Base-by-base conservation (phyloP, 2,797 vertebrate species). In the Crenichthys baileyi region DNA sequence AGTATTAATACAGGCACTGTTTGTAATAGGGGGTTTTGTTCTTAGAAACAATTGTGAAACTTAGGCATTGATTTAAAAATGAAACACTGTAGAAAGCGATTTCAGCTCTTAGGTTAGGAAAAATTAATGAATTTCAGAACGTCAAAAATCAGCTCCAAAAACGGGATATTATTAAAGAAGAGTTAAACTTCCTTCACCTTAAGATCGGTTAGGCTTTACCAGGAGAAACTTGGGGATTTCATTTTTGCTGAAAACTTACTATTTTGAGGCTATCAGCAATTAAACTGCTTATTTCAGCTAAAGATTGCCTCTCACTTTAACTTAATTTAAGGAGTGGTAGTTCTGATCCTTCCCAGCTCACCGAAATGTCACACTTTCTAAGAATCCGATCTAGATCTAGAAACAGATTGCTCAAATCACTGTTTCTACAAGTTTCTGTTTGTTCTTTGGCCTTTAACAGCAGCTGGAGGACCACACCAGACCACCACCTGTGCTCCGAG, bases 401-500 rank as follows among this genome's bases (percentile, higher is more conserved):
- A 65, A 16, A 56, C 36, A 68, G 78, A 82, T 73, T 78, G 79
- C 56, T 87, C 51, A 70, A 81, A 83, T 81, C 76, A 56, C 22
- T 76, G 46, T 83, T 80, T 86, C 67, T 63, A 60, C 77, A 87
- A 72, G 83, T 84, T 75, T 77, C 15, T 8, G 46, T 70, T 39
- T 83, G 83, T 67, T 15, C 70, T 50, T 68, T 44, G 80, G 76
- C 75, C 74, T 8, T 11, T 15, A 41, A 24, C 36, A 79, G 79
- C 81, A 55, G 74, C 84, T 75, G 79, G 6, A 70, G 73, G 79
- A 85, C 85, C 83, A 70, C 85, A 74, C 61, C 60, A n/a, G 78
- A 87, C 86, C 92, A 88, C 86, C 92, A 89, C 86, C 87, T 88
- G 87, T 56, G 68, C 81, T 56, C 75, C 79, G 76, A 75, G 70